These are phyloP conservation scores for Streblospio benedicti DNA, from an alignment of 1,140 invertebrate genomes.

Conservation along the genomic window DNA sequence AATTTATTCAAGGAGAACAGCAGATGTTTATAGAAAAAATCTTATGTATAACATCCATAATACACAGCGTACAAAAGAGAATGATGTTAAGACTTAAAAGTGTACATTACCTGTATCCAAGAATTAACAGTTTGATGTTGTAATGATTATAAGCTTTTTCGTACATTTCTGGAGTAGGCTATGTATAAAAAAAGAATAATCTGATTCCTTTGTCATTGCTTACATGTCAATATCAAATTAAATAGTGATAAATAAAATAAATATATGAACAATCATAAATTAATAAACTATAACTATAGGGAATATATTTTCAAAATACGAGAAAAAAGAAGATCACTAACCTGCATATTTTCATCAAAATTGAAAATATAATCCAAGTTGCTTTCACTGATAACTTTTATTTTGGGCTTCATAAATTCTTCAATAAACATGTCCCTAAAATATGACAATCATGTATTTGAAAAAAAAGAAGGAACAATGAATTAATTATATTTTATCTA, in stretches of 20 bases:
- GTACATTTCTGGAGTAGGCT: slow-evolving; percentile 42
- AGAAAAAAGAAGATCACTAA: not conserved
- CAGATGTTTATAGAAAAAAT: not conserved
- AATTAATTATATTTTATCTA: not conserved
- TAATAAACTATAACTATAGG: slow-evolving; percentile 2
- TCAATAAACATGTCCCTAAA: slow-evolving; percentile 45
- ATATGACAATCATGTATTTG: not conserved
- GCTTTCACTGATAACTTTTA: slow-evolving; percentile 33
- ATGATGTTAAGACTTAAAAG: not conserved
- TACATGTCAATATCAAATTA: not conserved
- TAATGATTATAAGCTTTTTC: slow-evolving; percentile 36
- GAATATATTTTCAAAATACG: not conserved
- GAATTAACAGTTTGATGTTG: slow-evolving; percentile 34
- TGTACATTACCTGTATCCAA: slow-evolving; percentile 31
- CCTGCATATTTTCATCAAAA: slow-evolving; percentile 35
- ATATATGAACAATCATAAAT: slow-evolving; percentile 3
- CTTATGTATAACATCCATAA: not conserved
- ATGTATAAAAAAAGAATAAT: not conserved
- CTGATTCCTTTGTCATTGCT: not conserved
- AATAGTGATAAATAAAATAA: slow-evolving; percentile 1
- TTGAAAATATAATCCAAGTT: slow-evolving; percentile 43
- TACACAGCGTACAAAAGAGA: not conserved
- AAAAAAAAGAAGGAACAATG: not conserved
- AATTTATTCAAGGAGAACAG: not conserved
- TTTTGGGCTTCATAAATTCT: slow-evolving; percentile 32